Evolutionary conservation across 2,113 vertebrate genomes (phyloP).

Genomic region (Sphyrna mokarran): DNA sequence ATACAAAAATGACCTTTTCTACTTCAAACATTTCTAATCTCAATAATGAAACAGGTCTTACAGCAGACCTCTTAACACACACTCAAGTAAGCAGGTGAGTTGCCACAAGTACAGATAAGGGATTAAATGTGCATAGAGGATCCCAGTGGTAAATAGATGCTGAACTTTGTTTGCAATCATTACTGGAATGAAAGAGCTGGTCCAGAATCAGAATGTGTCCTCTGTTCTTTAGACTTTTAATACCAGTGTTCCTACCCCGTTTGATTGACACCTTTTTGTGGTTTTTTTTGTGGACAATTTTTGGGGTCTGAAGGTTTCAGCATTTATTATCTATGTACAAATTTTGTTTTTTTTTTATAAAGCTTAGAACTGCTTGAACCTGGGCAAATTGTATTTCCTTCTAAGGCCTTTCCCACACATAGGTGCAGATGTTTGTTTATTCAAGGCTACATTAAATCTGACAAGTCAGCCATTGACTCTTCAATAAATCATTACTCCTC

Average conservation of each 20-base stretch:
- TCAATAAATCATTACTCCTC: neutral
- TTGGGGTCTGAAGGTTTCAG: too few species aligned
- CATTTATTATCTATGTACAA: neutral
- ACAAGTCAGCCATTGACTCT: neutral
- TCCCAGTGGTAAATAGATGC: neutral
- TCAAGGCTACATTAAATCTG: neutral
- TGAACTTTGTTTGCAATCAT: neutral
- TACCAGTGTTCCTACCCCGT: neutral
- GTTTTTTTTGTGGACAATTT: neutral
- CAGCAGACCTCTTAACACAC: neutral
- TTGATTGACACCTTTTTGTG: neutral
- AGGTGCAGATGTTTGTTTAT: neutral
- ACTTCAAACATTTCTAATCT: conserved; percentile 25
- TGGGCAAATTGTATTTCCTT: neutral
- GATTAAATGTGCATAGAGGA: neutral
- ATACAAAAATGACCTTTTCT: conserved; percentile 22
- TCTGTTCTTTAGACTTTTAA: neutral
- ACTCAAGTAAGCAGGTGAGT: neutral
- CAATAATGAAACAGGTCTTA: conserved; percentile 16
- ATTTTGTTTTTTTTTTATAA: neutral
- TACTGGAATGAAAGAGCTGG: neutral
- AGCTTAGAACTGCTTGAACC: neutral
- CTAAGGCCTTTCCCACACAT: neutral
- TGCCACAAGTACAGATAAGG: neutral
- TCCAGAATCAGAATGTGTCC: neutral